These are phyloP conservation scores for Actinostola sp. DNA, from an alignment of 92 coral and sea anemone species.

Conservation along the genomic window DNA sequence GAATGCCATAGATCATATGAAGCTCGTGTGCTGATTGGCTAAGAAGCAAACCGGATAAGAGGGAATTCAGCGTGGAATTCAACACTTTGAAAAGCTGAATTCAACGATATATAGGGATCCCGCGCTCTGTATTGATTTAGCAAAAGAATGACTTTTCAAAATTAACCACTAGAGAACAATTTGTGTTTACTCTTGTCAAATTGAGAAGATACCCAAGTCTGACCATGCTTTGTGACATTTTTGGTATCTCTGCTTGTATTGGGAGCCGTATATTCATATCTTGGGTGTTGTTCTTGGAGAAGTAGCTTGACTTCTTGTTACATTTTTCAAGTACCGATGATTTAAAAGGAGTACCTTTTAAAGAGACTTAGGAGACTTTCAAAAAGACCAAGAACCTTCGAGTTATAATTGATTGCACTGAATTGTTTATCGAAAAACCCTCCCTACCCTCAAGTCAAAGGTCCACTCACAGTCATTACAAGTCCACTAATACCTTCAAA, in stretches of 20 bases:
- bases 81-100: no score
- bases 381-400: conserved; percentile 41
- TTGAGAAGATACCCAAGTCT: conserved; percentile 67
- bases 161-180: conserved; percentile 65
- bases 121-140: no score
- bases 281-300: conserved; percentile 45
- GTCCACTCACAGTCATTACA: conserved; percentile 65
- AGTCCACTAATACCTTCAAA: conserved; percentile 60
- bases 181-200: conserved; percentile 72
- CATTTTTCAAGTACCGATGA: conserved; percentile 48
- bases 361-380: conserved; percentile 31
- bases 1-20: no score
- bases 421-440: conserved; percentile 58
- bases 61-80: no score
- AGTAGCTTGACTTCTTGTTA: conserved; percentile 49
- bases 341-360: conserved; percentile 18
- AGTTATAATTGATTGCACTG: conserved; percentile 65
- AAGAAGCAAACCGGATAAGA: no score
- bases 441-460: conserved; percentile 54
- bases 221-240: conserved; percentile 60
- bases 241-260: conserved; percentile 53
- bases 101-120: no score
- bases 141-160: conserved; percentile 53
- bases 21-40: no score
- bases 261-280: conserved; percentile 66